These are phyloP conservation scores for Papilio xuthus DNA, from an alignment of 1,140 invertebrate species.

Conservation along the genomic window DNA sequence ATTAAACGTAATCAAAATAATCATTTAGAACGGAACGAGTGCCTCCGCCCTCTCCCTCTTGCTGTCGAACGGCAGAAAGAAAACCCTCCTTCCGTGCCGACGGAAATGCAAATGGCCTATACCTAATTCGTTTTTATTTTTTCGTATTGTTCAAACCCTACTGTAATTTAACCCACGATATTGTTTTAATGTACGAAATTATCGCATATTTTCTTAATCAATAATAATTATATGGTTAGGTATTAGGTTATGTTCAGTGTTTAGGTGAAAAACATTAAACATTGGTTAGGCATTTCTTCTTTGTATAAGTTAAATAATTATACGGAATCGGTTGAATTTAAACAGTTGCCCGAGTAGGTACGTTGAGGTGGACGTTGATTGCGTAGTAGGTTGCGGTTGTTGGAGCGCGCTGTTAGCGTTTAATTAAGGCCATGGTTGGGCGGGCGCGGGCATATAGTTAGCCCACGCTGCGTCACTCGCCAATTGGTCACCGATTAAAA, in stretches of 20 bases:
- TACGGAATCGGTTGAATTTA: background rate
- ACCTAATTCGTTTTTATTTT: slow-evolving; percentile 67
- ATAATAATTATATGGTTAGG: slow-evolving; percentile 55
- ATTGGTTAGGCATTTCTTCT: background rate
- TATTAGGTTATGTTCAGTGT: slow-evolving; percentile 32
- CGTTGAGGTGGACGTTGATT: slow-evolving; percentile 32
- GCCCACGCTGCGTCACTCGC: slow-evolving; percentile 50
- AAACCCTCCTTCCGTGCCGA: slow-evolving; percentile 49
- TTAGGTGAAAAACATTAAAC: background rate
- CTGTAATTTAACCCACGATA: slow-evolving; percentile 65
- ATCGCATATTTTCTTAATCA: slow-evolving; percentile 59
- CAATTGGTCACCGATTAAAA: slow-evolving; percentile 78
- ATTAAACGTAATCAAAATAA: slow-evolving; percentile 81
- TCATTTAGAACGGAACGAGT: slow-evolving; percentile 68
- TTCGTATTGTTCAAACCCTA: slow-evolving; percentile 64
- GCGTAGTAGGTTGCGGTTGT: slow-evolving; percentile 37
- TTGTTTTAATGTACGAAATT: slow-evolving; percentile 66
- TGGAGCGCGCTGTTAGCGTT: slow-evolving; percentile 52
- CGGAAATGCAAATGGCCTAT: slow-evolving; percentile 65
- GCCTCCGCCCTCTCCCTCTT: slow-evolving; percentile 51
- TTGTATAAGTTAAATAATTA: background rate
- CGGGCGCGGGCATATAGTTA: slow-evolving; percentile 59
- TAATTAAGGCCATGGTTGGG: slow-evolving; percentile 73
- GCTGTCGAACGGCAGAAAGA: slow-evolving; percentile 47
- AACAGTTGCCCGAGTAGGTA: slow-evolving; percentile 6